Evolutionary conservation across 2,113 vertebrate species (phyloP), one percentile per base, ranked within the genome.

Genomic region (Stigmatopora argus): DNA sequence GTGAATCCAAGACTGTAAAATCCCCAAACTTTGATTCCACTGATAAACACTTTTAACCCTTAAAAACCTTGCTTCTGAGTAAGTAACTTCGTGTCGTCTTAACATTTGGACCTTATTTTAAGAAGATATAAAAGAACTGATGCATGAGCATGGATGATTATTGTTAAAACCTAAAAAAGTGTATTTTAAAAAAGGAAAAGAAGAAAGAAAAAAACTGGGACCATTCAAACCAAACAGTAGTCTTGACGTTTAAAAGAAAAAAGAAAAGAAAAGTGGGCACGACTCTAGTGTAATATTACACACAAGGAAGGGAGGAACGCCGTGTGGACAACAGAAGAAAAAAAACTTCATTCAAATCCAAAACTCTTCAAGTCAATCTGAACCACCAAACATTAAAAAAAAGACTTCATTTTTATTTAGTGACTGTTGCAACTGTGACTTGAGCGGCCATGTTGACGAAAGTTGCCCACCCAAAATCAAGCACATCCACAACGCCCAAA

Each of bases 381-480:
- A 38, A 19, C 59, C 1, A 10, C 13, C 13, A 14, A 23, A 26
- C 6, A 45, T 52, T 48, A 14, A 5, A 26, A 34, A 2, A 14
- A 13, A 52, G 18, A 47, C 19, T 31, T 12, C n/a, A 41, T 17
- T 58, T 21, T 49, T 11, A 48, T n/a, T 61, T 58, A 1, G 38
- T 53, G 15, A 53, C 45, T 65, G 63, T 48, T 56, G 78, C 55
- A 49, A 45, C 66, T 69, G 60, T 77, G 86, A 89, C 83, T 82
- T 79, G 72, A 87, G 89, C 89, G 83, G 89, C 89, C 89, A 90
- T 90, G 38, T 90, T 90, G 89, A 71, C 78, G 71, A 81, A 83
- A 83, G 81, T 85, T 82, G 78, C 81, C 78, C 75, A 67, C 34
- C 67, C 13, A 17, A 12, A 44, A 10, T 41, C 38, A 41, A 41